phyloP scores from a whole-genome alignment of 2,113 vertebrate species.

The Piaya cayana region DNA sequence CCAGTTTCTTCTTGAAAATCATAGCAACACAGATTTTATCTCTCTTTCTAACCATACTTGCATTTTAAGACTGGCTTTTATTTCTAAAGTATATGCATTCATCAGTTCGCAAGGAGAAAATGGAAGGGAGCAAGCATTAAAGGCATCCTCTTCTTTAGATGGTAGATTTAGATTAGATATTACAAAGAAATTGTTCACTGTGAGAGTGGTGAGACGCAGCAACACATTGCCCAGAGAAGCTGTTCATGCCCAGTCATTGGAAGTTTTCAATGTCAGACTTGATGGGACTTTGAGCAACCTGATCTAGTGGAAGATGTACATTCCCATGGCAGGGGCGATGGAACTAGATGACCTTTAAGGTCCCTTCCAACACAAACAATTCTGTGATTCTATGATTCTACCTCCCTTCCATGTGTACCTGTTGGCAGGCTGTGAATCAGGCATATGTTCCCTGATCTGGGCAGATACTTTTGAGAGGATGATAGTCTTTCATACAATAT shows the following conservation, averaged over 20 bases:
- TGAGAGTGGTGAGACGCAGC: neutral
- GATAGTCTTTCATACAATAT: neutral
- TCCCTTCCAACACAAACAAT: neutral
- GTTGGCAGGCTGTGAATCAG: neutral
- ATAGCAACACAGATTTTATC: neutral
- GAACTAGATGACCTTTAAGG: neutral
- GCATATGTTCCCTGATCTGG: neutral
- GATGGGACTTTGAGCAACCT: neutral
- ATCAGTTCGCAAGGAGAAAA: neutral
- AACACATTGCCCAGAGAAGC: neutral
- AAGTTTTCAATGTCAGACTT: neutral
- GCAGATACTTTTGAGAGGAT: neutral
- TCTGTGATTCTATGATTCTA: neutral
- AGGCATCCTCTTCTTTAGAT: neutral
- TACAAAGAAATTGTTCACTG: neutral
- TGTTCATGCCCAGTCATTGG: neutral
- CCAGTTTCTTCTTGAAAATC: neutral
- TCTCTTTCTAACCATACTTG: neutral
- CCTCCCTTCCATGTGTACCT: neutral
- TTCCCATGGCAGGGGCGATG: neutral
- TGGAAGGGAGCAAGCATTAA: neutral
- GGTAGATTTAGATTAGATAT: neutral
- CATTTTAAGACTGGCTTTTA: neutral
- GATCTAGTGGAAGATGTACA: neutral
- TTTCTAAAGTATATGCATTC: neutral